Evolutionary conservation across 1,140 invertebrate genomes (phyloP).

Genomic region (Eulimnadia texana): DNA sequence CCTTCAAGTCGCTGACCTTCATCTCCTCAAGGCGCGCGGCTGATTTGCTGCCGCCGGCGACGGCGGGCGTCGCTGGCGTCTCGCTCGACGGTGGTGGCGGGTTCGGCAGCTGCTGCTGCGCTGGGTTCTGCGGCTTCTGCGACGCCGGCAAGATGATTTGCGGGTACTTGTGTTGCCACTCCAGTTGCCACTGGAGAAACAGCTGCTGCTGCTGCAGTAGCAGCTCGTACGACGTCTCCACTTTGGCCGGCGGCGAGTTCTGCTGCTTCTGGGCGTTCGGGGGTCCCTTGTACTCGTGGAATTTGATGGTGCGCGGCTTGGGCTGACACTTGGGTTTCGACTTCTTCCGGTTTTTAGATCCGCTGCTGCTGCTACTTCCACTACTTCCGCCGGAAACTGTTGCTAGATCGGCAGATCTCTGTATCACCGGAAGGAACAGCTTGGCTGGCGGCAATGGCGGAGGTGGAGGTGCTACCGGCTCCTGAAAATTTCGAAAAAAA

Average conservation of each 20-base stretch:
- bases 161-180: conserved; percentile 38
- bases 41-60: neutral
- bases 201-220: conserved; percentile 86
- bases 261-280: conserved; percentile 64
- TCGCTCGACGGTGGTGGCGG: neutral
- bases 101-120: neutral
- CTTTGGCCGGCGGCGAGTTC: conserved; percentile 26
- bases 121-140: conserved; percentile 18
- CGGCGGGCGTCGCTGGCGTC: neutral
- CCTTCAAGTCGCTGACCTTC: conserved; percentile 77
- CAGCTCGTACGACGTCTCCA: conserved; percentile 79
- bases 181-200: conserved; percentile 66
- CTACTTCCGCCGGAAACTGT: neutral
- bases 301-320: conserved; percentile 86
- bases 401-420: neutral
- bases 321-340: conserved; percentile 61
- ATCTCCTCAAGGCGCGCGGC: neutral
- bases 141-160: conserved; percentile 56
- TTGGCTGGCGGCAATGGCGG: conserved; percentile 17
- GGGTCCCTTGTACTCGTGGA: conserved; percentile 96
- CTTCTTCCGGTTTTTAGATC: conserved; percentile 50
- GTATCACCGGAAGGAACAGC: neutral
- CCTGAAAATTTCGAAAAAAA: no score
- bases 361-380: conserved; percentile 5
- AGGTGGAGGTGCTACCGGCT: conserved; percentile 34